Base-by-base conservation (phyloP, 2,797 vertebrate genomes). In the Notamacropus eugenii region DNA sequence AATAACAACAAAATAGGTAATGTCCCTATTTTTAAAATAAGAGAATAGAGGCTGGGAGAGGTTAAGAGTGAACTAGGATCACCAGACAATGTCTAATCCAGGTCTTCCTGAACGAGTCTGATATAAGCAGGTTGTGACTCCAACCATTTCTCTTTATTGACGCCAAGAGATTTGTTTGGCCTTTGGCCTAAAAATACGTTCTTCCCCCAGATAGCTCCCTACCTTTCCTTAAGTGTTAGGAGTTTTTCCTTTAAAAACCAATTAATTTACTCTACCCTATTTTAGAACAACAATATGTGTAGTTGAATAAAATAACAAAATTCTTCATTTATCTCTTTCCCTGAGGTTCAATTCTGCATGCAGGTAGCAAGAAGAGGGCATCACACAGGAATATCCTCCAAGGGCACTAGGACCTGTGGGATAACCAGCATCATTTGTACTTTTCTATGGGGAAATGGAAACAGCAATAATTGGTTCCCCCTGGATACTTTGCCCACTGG, bases 211-310 rank as follows among this genome's bases (percentile, higher is more conserved):
- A 11, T 82, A 55, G 91, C 82, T 93, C 40, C 28, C 27, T 91
- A 57, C 52, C 57, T 90, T 94, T 90, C 16, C 27, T 24, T 31
- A n/a, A 91, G 54, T 31, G 12, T 87, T 90, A 67, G 27, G 24
- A 40, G 52, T 92, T 96, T 95, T 95, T 90, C 90, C n/a, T 82
- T 50, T 92, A 94, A 59, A 92, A 34, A 82, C 31, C 4, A 57
- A 29, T 91, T 94, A 82, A 54, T 31, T 28, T 29, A 58, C 29
- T 28, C 34, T 1, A 1, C 5, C 67, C 46, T 92, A 46, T 55
- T 93, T 95, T 55, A 62, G 52, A 97, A 92, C 11, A 29, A 87
- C 91, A 50, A 27, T 34, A 29, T 58, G 6, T 62, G 12, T 54
- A 92, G 50, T 87, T 92, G 57, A 94, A 52, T 55, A 93, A 74